These are phyloP conservation scores for Oopsacas minuta DNA, from an alignment of 37 sponge, comb jelly and placozoan species.

Conservation along the genomic window DNA sequence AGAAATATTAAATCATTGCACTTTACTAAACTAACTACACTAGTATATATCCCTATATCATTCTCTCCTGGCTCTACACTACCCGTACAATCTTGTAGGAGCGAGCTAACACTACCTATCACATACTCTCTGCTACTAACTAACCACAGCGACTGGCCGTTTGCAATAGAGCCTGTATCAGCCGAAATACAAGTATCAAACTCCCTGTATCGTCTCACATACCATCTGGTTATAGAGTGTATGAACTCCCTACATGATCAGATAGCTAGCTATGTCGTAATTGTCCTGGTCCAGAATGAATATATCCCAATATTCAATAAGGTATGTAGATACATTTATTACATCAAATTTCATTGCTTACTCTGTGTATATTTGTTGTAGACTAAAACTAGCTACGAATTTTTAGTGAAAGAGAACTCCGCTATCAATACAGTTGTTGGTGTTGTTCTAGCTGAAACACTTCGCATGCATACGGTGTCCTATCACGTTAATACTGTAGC, in stretches of 20 bases:
- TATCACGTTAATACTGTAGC: background rate
- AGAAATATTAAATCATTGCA: background rate
- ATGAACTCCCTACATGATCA: background rate
- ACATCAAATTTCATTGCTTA: no score
- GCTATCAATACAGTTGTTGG: background rate
- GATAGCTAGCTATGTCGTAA: background rate
- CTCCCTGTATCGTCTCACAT: background rate
- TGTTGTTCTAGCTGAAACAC: background rate
- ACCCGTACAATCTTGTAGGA: background rate
- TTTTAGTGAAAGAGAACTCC: background rate
- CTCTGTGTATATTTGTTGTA: no score
- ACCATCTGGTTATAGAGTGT: background rate
- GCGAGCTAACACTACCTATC: background rate
- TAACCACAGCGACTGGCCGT: constrained; percentile 3
- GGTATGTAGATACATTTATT: no score
- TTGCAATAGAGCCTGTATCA: background rate
- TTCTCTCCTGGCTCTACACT: background rate
- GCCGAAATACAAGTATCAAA: background rate
- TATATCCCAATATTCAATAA: background rate
- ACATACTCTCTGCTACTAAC: background rate
- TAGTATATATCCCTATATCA: background rate
- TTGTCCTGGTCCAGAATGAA: background rate
- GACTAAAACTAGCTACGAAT: no score
- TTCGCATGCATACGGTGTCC: background rate
- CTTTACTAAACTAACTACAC: background rate